Evolutionary conservation across 2,113 vertebrate species (phyloP), one percentile per base, ranked within the genome.

Genomic region (Phalacrocorax aristotelis): DNA sequence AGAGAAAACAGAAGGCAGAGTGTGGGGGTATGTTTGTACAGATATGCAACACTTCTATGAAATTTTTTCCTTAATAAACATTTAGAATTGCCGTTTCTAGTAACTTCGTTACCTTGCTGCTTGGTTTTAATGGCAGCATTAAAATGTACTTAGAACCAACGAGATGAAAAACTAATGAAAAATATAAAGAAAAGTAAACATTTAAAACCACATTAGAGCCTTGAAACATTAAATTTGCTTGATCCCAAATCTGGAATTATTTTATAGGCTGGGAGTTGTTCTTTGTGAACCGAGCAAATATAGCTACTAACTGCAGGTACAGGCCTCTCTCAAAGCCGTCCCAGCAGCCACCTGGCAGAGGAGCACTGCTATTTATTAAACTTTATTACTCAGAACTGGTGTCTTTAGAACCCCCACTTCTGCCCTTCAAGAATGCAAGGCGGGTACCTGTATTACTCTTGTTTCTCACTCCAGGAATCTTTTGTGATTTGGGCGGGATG

Each of bases 401-500:
- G 8, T 40, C 21, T 65, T 38, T 49, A 68, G 46, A 95, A 46
- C 5, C 8, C 19, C 18, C 15, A 4, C n/a, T 86, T 58, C n/a
- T 44, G 54, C 34, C 42, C 34, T 66, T 70, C 69, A 80, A 76
- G 58, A 84, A 65, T 0, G 3, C 61, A 46, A 66, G 30, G 44
- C 2, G 1, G 29, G 62, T 97, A 98, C 98, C 98, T 98, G 97
- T 60, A 79, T 93, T 96, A 55, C 92, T 40, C 84, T 97, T 98
- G 92, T 72, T 98, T 95, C 97, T 98, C 65, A 84, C n/a, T 94
- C 96, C 98, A 68, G 97, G 87, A 72, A 96, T 55, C 95, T 98
- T 98, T 17, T 98, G 98, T 69, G 98, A 97, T 90, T 98, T 98
- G 86, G 98, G 96, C 95, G 98, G 97, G 75, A 98, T 71, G 15